Base-by-base conservation (phyloP, 2,888 invertebrate species). In the Spodoptera exigua region DNA sequence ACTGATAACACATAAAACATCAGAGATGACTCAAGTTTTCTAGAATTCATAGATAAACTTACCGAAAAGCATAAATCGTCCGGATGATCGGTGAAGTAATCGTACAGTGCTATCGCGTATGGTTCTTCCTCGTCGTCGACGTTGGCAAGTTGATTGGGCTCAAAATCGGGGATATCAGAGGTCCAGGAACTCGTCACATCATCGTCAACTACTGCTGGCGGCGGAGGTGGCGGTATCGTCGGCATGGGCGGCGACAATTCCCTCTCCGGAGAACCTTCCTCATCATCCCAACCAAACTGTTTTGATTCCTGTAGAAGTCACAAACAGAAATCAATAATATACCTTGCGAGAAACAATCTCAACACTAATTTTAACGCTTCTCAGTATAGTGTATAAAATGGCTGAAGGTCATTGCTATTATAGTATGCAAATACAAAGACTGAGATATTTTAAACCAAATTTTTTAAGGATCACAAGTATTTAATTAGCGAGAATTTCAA, bases 51-150 rank as follows among this genome's bases (percentile, higher is more conserved):
- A 5, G 10, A 13, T 21, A 35, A 3, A 93, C 95, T 95, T 85
- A 97, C 97, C 90, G 96, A 96, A 86, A 98, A 96, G 71, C 95
- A 95, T 64, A 98, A 95, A 95, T 98, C 98, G 75, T 96, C 97
- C 13, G 95, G 93, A 80, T 97, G 97, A 12, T 95, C 94, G 12
- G 97, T 96, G 65, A 95, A 95, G 82, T 97, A 98, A 89, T 98
- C 97, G 86, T 96, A 98, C 39, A 97, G 89, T 12, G 98, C 97
- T 62, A 98, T 94, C 14, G 97, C 98, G 84, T 96, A 96, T 0
- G 98, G 96, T 73, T 95, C 91, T 16, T 94, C 88, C 3, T 89
- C 86, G n/a, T 80, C 79, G 44, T 79, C 75, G 10, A 18, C 63
- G 34, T 65, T 70, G 32, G 58, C 58, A 37, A 65, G 61, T 21